Conservation (phyloP, 1,140 invertebrate species). For the Platorchestia sp. region DNA sequence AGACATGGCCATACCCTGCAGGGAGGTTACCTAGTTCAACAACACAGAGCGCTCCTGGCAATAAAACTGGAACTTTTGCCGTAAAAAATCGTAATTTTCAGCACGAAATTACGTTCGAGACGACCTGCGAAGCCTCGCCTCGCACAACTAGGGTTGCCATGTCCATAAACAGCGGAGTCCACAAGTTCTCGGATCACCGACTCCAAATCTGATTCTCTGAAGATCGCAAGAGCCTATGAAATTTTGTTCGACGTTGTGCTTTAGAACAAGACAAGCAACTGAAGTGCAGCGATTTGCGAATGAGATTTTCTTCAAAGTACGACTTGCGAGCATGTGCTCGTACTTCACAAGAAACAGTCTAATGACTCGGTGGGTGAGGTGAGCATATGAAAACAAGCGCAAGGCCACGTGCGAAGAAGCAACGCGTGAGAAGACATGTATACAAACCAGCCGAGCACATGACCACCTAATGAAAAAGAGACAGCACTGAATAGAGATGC, state of each 20-base stretch:
- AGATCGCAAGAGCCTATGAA: background rate
- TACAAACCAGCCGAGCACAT: too few relatives aligned
- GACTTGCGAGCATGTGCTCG: background rate
- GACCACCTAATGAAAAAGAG: too few relatives aligned
- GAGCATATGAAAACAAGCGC: too few relatives aligned
- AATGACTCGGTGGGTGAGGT: too few relatives aligned
- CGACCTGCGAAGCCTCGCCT: background rate
- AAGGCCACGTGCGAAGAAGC: background rate
- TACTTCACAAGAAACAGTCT: too few relatives aligned
- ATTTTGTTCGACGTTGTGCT: background rate
- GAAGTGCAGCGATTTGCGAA: background rate
- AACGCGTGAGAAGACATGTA: too few relatives aligned
- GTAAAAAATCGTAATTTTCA: background rate
- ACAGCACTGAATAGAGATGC: too few relatives aligned
- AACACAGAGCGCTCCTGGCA: background rate
- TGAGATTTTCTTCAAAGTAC: background rate
- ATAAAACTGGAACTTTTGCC: background rate
- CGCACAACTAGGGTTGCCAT: background rate
- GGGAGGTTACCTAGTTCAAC: background rate
- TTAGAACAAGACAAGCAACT: background rate
- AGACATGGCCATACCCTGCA: background rate
- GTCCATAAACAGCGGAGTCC: background rate
- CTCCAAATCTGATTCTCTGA: background rate
- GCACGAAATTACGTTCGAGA: background rate
- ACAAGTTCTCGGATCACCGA: background rate